Evolutionary conservation across 2,888 invertebrate genomes (phyloP), one percentile per base, ranked within the genome.

Genomic region (Eumerus sabulonum): DNA sequence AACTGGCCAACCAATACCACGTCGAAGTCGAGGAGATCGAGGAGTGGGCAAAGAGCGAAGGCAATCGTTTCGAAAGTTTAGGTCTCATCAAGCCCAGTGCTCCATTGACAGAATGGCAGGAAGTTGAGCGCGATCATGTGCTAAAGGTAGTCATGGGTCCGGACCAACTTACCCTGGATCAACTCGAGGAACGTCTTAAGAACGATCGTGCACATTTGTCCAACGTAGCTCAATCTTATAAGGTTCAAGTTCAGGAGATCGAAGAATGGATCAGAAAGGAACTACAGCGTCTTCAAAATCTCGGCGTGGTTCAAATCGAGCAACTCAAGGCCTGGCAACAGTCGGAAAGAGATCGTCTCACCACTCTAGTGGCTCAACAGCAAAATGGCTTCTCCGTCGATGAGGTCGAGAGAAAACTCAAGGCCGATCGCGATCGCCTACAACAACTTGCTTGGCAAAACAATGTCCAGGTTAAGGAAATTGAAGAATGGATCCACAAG

Each of bases 11-110:
- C 85, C 85, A 86, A 70, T 85, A 88, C 60, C 86, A 87, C 35
- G 85, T 87, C 5, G 83, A 87, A 54, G 86, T 87, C 17, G 87
- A 88, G 59, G 88, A 87, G 50, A 85, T 88, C 42, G 87, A 88
- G 17, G 84, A 85, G 51, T 88, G 87, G 83, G 85, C 86, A 4
- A 84, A 85, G 62, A 84, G 85, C 68, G 87, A 88, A 71, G 85
- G 86, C 63, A 83, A 85, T 47, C 85, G 86, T 2, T 86, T 88
- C 45, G 83, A 87, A n/a, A 83, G 83, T 54, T 84, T 87, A 84
- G 87, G 87, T 5, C 50, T 88, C 11, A 82, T 88, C 14, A 87
- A 86, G 60, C 86, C 86, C 2, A 86, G 84, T 60, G 88, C 87
- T 42, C 84, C 85, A 50, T 64, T 88, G 0, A 86, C 86, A 36